phyloP scores from a whole-genome alignment of 2,113 vertebrate species.

The Pterocles gutturalis region DNA sequence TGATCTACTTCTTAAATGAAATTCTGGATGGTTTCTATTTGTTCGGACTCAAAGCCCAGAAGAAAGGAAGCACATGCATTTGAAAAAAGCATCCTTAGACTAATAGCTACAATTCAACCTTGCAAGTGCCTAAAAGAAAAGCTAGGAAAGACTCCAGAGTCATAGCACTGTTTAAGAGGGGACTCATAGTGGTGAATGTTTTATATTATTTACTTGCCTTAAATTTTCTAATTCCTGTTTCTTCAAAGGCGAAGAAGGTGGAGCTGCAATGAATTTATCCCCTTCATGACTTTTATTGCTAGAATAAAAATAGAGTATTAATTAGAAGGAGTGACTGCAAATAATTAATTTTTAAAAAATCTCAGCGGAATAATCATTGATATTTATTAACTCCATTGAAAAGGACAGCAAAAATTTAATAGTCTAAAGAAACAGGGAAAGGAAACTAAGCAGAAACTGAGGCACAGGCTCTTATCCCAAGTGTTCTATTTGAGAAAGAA shows the following conservation, averaged over 20 bases:
- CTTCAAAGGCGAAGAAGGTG: conserved; percentile 93
- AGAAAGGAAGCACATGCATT: not conserved
- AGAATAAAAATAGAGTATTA: conserved; percentile 69
- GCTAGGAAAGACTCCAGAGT: not conserved
- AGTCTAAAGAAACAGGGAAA: not conserved
- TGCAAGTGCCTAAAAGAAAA: not conserved
- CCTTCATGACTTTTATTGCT: conserved; percentile 94
- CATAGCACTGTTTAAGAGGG: not conserved
- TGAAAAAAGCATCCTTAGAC: not conserved
- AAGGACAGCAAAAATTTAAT: not conserved
- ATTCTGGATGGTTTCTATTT: not conserved
- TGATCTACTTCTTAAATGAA: not conserved
- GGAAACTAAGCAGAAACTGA: not conserved
- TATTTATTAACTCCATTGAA: not conserved
- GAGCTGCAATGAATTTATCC: conserved; percentile 94
- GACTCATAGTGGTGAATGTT: not conserved
- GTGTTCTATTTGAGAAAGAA: not conserved
- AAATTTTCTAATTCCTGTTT: conserved; percentile 97
- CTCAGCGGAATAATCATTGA: not conserved
- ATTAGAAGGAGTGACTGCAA: not conserved
- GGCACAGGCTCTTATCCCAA: not conserved
- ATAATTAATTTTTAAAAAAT: not conserved
- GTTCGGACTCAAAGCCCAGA: not conserved
- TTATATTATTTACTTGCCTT: conserved; percentile 81
- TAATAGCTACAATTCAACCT: not conserved